Percentiles rank a stretch among this genome's conserved stretches.
Evolutionary conservation across 1,140 invertebrate genomes (phyloP).

Genomic region (Aphis gossypii): DNA sequence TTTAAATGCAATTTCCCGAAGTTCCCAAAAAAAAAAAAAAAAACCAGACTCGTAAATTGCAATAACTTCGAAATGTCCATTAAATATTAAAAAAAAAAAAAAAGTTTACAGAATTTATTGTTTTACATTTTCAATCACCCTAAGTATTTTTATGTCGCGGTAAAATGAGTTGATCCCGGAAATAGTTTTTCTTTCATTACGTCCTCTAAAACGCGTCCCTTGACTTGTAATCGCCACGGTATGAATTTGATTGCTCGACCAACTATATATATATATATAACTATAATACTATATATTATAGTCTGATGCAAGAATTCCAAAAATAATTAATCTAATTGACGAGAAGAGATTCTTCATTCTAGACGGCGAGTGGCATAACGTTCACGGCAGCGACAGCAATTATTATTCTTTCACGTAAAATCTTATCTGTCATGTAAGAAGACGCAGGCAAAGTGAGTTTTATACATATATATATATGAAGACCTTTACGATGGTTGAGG

Average conservation of each 20-base stretch:
- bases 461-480: background rate
- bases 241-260: conserved; percentile 4
- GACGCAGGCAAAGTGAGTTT: background rate
- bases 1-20: background rate
- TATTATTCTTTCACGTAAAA: conserved; percentile 49
- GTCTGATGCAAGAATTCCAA: background rate
- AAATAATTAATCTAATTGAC: conserved; percentile 44
- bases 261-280: background rate
- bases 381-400: conserved; percentile 31
- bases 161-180: background rate
- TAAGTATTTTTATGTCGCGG: background rate
- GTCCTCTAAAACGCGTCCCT: background rate
- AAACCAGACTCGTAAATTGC: background rate
- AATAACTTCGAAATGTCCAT: background rate
- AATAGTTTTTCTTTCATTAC: background rate
- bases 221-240: background rate
- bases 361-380: background rate
- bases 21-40: background rate
- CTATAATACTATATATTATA: background rate
- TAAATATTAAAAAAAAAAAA: background rate
- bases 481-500: background rate
- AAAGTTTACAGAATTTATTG: background rate
- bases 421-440: conserved; percentile 37
- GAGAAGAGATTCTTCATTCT: conserved; percentile 26
- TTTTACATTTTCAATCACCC: background rate